Evolutionary conservation across 2,113 vertebrate genomes (phyloP).

Genomic region (Microcebus tavaratra): DNA sequence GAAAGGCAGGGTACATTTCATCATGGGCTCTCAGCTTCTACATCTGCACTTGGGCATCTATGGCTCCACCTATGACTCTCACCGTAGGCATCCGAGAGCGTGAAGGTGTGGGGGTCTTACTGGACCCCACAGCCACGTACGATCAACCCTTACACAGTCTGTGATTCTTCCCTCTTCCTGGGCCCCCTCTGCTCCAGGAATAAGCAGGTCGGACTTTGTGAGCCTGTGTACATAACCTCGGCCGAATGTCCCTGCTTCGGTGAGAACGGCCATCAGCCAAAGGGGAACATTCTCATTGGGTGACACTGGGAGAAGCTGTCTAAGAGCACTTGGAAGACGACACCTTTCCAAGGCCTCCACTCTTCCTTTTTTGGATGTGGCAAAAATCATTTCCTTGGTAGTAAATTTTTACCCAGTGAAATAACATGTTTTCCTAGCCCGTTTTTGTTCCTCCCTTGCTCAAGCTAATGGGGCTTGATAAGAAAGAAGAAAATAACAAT

Average conservation of each 20-base stretch:
- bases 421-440: slow-evolving; percentile 87
- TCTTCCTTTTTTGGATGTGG: slow-evolving; percentile 89
- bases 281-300: slow-evolving; percentile 73
- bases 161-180: not conserved
- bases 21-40: not conserved
- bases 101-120: fast-evolving
- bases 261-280: slow-evolving; percentile 68
- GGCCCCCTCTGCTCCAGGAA: not conserved
- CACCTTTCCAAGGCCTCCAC: slow-evolving; percentile 64
- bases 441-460: slow-evolving; percentile 75
- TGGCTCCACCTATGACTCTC: not conserved
- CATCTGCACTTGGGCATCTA: not conserved
- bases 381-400: slow-evolving; percentile 84
- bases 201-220: not conserved
- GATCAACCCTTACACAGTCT: not conserved
- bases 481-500: slow-evolving; percentile 86
- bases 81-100: fast-evolving
- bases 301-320: slow-evolving; percentile 66
- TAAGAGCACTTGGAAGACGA: slow-evolving; percentile 72
- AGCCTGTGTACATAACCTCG: not conserved
- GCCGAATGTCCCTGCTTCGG: slow-evolving; percentile 56
- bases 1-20: not conserved
- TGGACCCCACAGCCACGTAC: not conserved
- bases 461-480: slow-evolving; percentile 87
- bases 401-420: slow-evolving; percentile 91